Evolutionary conservation across 2,113 vertebrate species (phyloP).

Genomic region (Oryzias woworae): DNA sequence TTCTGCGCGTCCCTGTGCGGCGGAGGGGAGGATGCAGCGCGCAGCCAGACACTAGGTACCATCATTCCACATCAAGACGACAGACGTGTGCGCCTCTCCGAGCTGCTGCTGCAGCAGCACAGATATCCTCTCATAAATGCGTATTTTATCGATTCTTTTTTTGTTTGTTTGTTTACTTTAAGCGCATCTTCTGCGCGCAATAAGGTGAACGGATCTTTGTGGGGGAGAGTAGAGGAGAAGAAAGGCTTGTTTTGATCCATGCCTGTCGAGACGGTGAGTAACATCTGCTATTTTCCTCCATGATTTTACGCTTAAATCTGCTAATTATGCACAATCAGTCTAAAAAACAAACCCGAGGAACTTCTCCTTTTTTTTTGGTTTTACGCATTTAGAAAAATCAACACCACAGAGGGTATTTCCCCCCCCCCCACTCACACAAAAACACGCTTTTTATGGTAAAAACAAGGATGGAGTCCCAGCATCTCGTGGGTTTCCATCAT

Average conservation of each 20-base stretch:
- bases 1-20: conserved; percentile 47
- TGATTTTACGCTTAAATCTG: conserved; percentile 23
- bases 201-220: conserved; percentile 43
- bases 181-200: conserved; percentile 31
- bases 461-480: conserved; percentile 1
- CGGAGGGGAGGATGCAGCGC: conserved; percentile 22
- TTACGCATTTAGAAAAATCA: neutral
- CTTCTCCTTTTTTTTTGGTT: neutral
- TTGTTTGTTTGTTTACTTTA: conserved; percentile 32
- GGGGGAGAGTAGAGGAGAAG: conserved; percentile 53
- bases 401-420: neutral
- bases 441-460: neutral
- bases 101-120: conserved; percentile 47
- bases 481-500: conserved; percentile 16
- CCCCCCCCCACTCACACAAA: neutral
- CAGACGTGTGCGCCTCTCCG: conserved; percentile 58
- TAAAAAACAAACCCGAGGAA: neutral
- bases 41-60: conserved; percentile 37
- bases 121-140: neutral
- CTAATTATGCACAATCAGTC: conserved; percentile 44
- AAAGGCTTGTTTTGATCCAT: conserved; percentile 61
- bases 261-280: conserved; percentile 75
- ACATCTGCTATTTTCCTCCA: conserved; percentile 17
- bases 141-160: neutral
- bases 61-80: conserved; percentile 52